Evolutionary conservation across 2,113 vertebrate genomes (phyloP), one percentile per base, ranked within the genome.

Genomic region (Megaceryle torquata): DNA sequence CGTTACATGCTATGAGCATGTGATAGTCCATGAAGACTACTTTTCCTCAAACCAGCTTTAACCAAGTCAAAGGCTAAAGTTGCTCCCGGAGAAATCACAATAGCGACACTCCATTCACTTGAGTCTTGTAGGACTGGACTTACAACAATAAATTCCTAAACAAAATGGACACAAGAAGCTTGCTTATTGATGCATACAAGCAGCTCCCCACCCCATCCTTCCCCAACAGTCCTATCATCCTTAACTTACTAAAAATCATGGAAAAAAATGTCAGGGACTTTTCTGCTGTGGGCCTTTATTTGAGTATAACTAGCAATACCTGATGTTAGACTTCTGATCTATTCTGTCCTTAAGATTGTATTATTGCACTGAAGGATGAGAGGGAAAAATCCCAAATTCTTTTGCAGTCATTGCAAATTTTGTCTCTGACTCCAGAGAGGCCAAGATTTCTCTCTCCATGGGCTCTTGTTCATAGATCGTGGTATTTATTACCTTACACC

Each of bases 391-490:
- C 8, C 1, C 15, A 51, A 63, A 44, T 80, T 8, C 19, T n/a
- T 2, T 13, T 86, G 65, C 22, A 91, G 31, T 44, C 51, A 51
- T 17, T n/a, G 6, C 1, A 8, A 93, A 54, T 80, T 91, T 86
- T 86, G 22, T 35, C 35, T 93, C 63, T 86, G 37, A 67, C 68
- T 77, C 86, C 31, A 63, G n/a, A 80, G 35, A 56, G 28, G 46
- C 33, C 59, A 68, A 35, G 43, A 44, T 84, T 86, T 88, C 59
- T 71, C 35, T 46, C 39, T 84, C 77, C 74, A 13, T 68, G 84
- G 18, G 56, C 53, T 28, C 19, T 78, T 92, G 21, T 93, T 95
- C 41, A 44, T 29, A 91, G 26, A 95, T 70, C 75, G 76, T 28
- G 33, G 10, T 21, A 43, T 48, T 41, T 21, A 43, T 48, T 41